These are phyloP conservation scores for Gobiocypris rarus DNA, from an alignment of 2,113 vertebrate genomes.

Conservation along the genomic window DNA sequence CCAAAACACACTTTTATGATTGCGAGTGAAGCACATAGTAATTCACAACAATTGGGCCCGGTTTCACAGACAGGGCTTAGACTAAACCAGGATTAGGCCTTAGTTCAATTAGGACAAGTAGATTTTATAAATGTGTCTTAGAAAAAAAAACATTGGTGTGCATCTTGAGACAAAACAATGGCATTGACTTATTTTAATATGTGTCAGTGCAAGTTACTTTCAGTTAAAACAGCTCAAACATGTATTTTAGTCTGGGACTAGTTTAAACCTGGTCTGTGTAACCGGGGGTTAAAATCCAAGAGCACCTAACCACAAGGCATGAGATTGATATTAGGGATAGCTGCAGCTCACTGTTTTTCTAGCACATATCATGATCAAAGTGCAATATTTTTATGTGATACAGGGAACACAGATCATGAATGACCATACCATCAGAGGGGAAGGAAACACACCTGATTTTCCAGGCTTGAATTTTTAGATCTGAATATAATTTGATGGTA, in stretches of 20 bases:
- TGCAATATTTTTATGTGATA: constrained; percentile 35
- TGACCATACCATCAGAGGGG: neutral
- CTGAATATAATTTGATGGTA: neutral
- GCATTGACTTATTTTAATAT: too few species aligned
- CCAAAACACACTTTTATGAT: constrained; percentile 3
- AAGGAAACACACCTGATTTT: neutral
- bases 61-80: too few species aligned
- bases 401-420: constrained; percentile 13
- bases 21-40: neutral
- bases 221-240: too few species aligned
- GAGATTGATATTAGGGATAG: constrained; percentile 11
- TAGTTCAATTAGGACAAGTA: too few species aligned
- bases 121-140: too few species aligned
- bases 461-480: constrained; percentile 5
- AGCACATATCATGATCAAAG: constrained; percentile 11
- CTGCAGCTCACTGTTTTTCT: neutral
- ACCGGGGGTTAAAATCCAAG: neutral
- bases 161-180: too few species aligned
- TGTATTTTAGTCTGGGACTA: too few species aligned
- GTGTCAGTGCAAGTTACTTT: too few species aligned
- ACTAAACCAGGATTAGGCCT: too few species aligned
- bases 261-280: too few species aligned
- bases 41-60: neutral
- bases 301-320: constrained; percentile 17
- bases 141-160: too few species aligned